Conservation (phyloP, 53 echinoderm and acorn worm species). For the Temnopleurus reevesii region DNA sequence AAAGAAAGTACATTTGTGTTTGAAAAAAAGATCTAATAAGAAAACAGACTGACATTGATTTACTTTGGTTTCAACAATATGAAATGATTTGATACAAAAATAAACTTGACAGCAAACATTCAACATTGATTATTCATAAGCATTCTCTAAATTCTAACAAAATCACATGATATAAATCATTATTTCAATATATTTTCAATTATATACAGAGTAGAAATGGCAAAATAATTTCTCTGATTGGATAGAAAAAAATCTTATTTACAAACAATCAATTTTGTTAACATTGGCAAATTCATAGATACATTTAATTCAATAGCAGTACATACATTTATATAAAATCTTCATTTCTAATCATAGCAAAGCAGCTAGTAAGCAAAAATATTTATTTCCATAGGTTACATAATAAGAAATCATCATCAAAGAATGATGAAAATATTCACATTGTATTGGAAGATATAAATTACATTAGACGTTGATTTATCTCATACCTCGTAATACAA, state of each 20-base stretch:
- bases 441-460: slow-evolving; percentile 9
- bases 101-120: too few species aligned
- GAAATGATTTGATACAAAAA: too few species aligned
- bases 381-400: neutral
- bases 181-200: neutral
- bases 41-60: too few species aligned
- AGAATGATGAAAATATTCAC: neutral
- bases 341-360: neutral
- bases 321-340: neutral
- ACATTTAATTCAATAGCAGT: neutral
- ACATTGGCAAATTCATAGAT: slow-evolving; percentile 12
- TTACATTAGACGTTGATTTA: neutral
- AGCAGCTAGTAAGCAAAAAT: neutral
- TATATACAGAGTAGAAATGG: slow-evolving; percentile 25
- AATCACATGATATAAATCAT: neutral
- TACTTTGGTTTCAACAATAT: too few species aligned
- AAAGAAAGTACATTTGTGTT: too few species aligned
- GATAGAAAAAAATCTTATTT: slow-evolving; percentile 10
- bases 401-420: neutral
- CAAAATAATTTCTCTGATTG: neutral
- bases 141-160: neutral
- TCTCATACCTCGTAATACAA: neutral
- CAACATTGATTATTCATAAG: too few species aligned
- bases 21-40: too few species aligned
- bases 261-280: neutral